A percentile compares a stretch with the other conserved stretches of the same genome.
Conservation (phyloP, 2,113 vertebrate genomes). For the Sceloporus undulatus region DNA sequence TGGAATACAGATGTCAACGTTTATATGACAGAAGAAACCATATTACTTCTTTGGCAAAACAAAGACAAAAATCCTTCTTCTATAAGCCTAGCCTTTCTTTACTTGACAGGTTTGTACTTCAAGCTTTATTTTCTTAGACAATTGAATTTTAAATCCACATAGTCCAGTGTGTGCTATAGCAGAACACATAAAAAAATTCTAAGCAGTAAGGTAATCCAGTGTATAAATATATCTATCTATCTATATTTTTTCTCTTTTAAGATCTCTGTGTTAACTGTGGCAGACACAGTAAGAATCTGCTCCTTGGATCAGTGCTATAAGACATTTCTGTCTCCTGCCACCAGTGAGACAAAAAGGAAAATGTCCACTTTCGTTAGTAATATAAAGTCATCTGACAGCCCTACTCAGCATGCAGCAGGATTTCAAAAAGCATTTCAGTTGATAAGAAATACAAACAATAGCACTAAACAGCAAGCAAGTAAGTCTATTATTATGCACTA, state of each 20-base stretch:
- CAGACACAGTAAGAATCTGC: constrained; percentile 92
- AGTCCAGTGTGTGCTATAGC: constrained; percentile 29
- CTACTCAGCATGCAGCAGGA: constrained; percentile 91
- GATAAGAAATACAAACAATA: constrained; percentile 90
- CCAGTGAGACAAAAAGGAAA: constrained; percentile 97
- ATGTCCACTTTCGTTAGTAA: constrained; percentile 94
- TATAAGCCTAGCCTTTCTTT: constrained; percentile 42
- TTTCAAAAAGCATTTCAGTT: constrained; percentile 98
- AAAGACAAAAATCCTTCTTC: constrained; percentile 28
- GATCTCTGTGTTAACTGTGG: constrained; percentile 93
- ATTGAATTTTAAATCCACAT: constrained; percentile 37
- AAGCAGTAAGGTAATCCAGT: constrained; percentile 46
- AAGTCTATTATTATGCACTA: constrained; percentile 64
- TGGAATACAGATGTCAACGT: not conserved
- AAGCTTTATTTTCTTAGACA: constrained; percentile 41
- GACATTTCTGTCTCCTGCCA: constrained; percentile 95
- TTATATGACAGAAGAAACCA: not conserved
- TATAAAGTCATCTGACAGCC: constrained; percentile 89
- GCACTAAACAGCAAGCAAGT: constrained; percentile 88
- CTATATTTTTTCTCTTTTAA: constrained; percentile 62
- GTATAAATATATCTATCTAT: not conserved
- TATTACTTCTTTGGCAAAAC: constrained; percentile 44
- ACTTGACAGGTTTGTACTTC: constrained; percentile 40
- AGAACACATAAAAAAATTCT: not conserved
- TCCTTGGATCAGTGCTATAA: constrained; percentile 97